These are phyloP conservation scores for Macrotrachela quadricornifera DNA, from an alignment of 1,140 invertebrate genomes.

Conservation along the genomic window DNA sequence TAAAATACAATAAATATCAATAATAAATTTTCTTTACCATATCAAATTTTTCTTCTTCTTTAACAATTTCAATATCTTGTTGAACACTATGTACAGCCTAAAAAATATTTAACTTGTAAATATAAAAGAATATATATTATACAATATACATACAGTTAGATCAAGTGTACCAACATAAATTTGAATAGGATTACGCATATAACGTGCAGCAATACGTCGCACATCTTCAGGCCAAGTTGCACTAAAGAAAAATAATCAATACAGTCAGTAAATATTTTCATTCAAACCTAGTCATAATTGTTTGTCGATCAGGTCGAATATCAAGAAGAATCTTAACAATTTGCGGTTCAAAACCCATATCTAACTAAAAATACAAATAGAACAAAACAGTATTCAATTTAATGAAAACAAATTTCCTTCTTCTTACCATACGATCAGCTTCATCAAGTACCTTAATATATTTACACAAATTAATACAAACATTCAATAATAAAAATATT, in stretches of 20 bases:
- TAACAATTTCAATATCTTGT: conserved; percentile 48
- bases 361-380: conserved; percentile 33
- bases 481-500: background rate
- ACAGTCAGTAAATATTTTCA: background rate
- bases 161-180: conserved; percentile 67
- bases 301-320: conserved; percentile 49
- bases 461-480: no score
- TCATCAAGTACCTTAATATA: conserved; percentile 49
- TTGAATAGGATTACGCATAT: conserved; percentile 66
- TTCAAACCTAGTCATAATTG: conserved; percentile 53
- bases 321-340: conserved; percentile 56
- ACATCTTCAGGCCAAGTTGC: conserved; percentile 72
- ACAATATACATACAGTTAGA: conserved; percentile 25
- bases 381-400: no score
- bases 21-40: conserved; percentile 29
- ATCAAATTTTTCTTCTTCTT: conserved; percentile 46
- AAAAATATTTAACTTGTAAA: conserved; percentile 16
- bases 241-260: conserved; percentile 31
- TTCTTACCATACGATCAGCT: conserved; percentile 53
- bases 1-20: background rate
- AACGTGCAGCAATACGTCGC: conserved; percentile 51
- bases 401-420: no score
- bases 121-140: background rate
- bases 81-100: conserved; percentile 57
- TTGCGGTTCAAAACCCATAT: conserved; percentile 67